Evolutionary conservation across 2,797 vertebrate genomes (phyloP), one percentile per base, ranked within the genome.

Genomic region (Sebastes glaucus): DNA sequence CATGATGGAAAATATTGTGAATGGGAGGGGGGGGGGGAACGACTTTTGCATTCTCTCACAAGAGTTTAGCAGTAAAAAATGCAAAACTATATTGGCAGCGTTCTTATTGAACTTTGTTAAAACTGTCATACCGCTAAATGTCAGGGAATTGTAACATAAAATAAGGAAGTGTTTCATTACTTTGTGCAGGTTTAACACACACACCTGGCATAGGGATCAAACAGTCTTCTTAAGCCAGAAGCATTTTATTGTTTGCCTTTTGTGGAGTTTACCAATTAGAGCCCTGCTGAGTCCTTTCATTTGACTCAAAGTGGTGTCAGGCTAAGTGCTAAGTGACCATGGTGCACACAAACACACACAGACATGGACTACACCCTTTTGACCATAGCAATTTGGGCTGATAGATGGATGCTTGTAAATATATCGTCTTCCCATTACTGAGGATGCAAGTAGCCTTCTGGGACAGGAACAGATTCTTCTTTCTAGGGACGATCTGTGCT

Each of bases 261-360:
- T 81, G 80, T 85, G 49, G 33, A 83, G 75, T 53, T 60, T 42
- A 74, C 32, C 76, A 88, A 88, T 93, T 90, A 87, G 23, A 78
- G 46, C 35, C 81, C 75, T 4, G 71, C 70, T 52, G 74, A 66
- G 66, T 71, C 77, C 77, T 86, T 64, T 88, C 55, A 85, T 90
- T 89, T 35, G 38, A 61, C 64, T 35, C 18, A 61, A 70, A 83
- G 30, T 81, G 66, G 78, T 83, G 76, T 85, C 57, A 71, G 42
- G 27, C 49, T 63, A 71, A 87, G 71, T 81, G 74, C 72, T 68
- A 69, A 85, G 75, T 87, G 77, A 86, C 77, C 67, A 59, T n/a
- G 16, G 1, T 14, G 6, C 33, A 70, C 63, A 28, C 49, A 60
- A 11, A 35, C 57, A 68, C 64, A 78, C n/a, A 25, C 33, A 64